phyloP scores from a whole-genome alignment of 2,113 vertebrate genomes.

The Uria aalge region DNA sequence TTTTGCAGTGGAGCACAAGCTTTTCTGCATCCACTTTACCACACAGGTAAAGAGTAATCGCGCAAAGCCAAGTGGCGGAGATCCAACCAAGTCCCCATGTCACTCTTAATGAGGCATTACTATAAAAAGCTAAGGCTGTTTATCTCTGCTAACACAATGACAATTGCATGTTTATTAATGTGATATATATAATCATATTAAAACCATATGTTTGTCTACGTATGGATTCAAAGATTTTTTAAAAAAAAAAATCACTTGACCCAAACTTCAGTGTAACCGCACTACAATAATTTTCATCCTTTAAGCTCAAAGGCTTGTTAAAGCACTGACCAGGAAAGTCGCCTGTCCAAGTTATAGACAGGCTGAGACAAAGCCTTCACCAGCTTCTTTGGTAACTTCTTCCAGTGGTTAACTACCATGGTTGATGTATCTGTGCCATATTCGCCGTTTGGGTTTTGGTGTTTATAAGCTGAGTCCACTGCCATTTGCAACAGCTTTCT shows the following conservation, averaged over 20 bases:
- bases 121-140: not conserved
- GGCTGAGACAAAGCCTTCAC: not conserved
- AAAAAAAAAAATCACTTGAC: not conserved
- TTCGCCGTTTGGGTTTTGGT: too few relatives aligned
- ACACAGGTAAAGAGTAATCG: not conserved
- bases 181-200: not conserved
- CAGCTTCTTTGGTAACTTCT: not conserved
- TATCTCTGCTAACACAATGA: slow-evolving; percentile 8
- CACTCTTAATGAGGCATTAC: not conserved
- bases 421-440: not conserved
- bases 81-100: not conserved
- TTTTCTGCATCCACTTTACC: not conserved
- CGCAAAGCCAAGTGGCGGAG: not conserved
- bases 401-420: not conserved
- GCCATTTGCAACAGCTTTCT: not conserved
- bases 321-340: not conserved
- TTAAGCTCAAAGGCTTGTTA: not conserved
- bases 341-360: not conserved
- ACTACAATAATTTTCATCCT: not conserved
- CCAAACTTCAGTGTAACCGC: not conserved
- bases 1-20: not conserved
- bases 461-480: not conserved
- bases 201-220: not conserved
- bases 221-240: not conserved
- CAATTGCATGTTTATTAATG: not conserved